Base-by-base conservation (phyloP, 2,888 invertebrate species). In the Tortricodes alternella region DNA sequence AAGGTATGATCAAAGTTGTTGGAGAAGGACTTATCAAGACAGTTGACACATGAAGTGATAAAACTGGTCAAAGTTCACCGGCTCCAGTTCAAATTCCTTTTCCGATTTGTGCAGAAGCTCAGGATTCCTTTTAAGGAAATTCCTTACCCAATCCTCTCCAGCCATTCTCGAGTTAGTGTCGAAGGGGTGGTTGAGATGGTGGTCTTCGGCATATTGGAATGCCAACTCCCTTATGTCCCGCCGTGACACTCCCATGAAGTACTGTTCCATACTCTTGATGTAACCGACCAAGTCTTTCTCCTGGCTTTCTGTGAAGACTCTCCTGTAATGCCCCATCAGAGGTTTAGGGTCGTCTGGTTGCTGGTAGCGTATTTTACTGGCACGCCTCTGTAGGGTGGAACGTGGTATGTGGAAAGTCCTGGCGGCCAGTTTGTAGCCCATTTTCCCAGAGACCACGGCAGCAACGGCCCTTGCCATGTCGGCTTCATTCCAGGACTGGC, bases 391-490 rank as follows among this genome's bases (percentile, higher is more conserved):
- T 23, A 90, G 78, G 11, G 90, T 90, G 32, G 90, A 90, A 35
- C 90, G 83, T 32, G 90, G 90, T 65, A 90, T 90, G 70, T 88
- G 90, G 74, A 82, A 90, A 59, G 89, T 90, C 34, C 90, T 71
- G 43, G 90, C 90, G 8, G 90, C 90, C 19, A 90, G 74, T 64
- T 90, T 90, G 78, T 90, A 90, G 24, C 90, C 90, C 90, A 90
- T 90, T 73, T 90, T 89, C 61, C 90, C 90, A 41, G 89, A 87
- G 6, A 90, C 88, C 16, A 90, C 90, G 49, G 90, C 89, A 16
- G 84, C 88, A n/a, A 90, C 90, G 13, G 90, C 90, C 65, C 80
- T 84, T 44, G 90, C 89, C 90, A 90, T 90, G 57, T 90, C 90
- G 62, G 88, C 88, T 65, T 90, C 90, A 62, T 78, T 90, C 90